phyloP scores from a whole-genome alignment of 1,140 invertebrate genomes.

The Nasonia vitripennis region DNA sequence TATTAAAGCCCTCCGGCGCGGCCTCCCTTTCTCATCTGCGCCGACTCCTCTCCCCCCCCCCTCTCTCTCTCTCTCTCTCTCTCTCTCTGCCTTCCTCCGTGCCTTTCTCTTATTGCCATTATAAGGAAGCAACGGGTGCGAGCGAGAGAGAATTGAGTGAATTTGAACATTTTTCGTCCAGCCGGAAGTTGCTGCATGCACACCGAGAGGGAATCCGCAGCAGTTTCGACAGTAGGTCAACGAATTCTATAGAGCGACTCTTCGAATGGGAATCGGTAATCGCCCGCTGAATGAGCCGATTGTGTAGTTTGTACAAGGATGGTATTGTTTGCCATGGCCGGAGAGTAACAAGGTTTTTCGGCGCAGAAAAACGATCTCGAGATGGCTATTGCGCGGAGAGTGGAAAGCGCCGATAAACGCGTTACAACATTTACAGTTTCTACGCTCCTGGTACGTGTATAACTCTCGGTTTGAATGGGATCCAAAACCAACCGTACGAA shows the following conservation, averaged over 20 bases:
- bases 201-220: background rate
- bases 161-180: background rate
- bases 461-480: no score
- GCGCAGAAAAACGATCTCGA: no score
- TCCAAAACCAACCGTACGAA: no score
- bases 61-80: background rate
- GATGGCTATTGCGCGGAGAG: no score
- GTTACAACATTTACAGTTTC: no score
- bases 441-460: no score
- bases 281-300: background rate
- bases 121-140: background rate
- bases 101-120: conserved; percentile 30
- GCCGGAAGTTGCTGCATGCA: background rate
- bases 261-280: background rate
- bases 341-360: background rate
- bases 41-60: background rate
- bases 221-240: background rate
- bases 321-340: background rate
- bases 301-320: background rate
- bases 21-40: background rate
- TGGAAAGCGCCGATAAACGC: no score
- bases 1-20: background rate
- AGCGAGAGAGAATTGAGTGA: background rate
- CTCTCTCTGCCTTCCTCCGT: background rate
- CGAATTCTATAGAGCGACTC: background rate